phyloP scores from a whole-genome alignment of 2,888 invertebrate genomes.

The Baccha elongata region DNA sequence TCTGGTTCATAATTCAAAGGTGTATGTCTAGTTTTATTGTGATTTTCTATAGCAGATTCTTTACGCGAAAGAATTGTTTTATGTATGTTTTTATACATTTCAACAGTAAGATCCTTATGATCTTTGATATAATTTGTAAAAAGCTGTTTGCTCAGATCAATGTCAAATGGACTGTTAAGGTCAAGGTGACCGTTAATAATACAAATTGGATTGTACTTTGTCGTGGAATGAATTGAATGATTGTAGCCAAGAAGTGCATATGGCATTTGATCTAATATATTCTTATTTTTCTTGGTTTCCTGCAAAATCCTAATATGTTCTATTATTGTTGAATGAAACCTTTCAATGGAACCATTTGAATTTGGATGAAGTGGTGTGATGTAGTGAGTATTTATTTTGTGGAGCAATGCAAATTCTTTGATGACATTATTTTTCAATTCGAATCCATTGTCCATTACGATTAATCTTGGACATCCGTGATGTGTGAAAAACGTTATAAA shows the following conservation, averaged over 20 bases:
- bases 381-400: slow-evolving; percentile 31
- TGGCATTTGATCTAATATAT: slow-evolving; percentile 35
- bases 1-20: slow-evolving; percentile 18
- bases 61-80: slow-evolving; percentile 16
- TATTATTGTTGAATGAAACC: slow-evolving; percentile 33
- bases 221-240: slow-evolving; percentile 56
- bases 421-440: slow-evolving; percentile 36
- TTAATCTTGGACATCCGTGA: slow-evolving; percentile 14
- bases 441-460: slow-evolving; percentile 38
- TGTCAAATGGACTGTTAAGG: slow-evolving; percentile 20
- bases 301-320: slow-evolving; percentile 58
- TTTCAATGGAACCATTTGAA: slow-evolving; percentile 24
- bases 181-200: slow-evolving; percentile 36
- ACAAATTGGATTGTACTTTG: slow-evolving; percentile 47
- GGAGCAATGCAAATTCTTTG: slow-evolving; percentile 17
- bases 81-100: slow-evolving; percentile 32
- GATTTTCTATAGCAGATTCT: slow-evolving; percentile 21
- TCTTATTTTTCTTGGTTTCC: slow-evolving; percentile 22
- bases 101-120: slow-evolving; percentile 5
- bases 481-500: slow-evolving; percentile 28
- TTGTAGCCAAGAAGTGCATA: slow-evolving; percentile 54
- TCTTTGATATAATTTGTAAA: slow-evolving; percentile 46
- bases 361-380: slow-evolving; percentile 14
- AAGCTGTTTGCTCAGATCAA: slow-evolving; percentile 32
- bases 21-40: slow-evolving; percentile 35